Evolutionary conservation across 2,113 vertebrate species (phyloP).

Genomic region (human (Homo sapiens)): DNA sequence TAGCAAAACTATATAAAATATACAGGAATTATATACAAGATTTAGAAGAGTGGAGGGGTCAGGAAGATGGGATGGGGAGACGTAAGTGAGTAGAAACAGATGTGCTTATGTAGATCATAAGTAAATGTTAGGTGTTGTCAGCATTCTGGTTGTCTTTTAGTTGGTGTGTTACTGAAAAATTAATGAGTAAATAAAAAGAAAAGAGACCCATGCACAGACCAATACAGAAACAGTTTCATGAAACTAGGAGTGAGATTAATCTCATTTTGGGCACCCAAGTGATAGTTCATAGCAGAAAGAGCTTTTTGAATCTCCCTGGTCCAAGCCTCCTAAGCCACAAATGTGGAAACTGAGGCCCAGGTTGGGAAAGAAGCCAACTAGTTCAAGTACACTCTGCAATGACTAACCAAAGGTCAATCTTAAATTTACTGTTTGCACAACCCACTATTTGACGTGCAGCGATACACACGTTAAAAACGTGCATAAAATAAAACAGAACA

Average conservation of each 20-base stretch:
- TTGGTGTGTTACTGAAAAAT: not conserved
- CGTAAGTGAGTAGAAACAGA: not conserved
- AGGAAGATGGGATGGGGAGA: not conserved
- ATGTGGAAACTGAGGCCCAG: not conserved
- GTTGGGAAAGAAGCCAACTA: not conserved
- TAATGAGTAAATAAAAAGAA: not conserved
- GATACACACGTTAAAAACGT: not conserved
- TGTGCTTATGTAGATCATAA: not conserved
- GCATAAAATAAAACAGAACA: not conserved
- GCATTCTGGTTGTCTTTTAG: not conserved
- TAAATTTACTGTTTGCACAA: not conserved
- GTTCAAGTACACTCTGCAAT: not conserved
- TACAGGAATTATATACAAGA: not conserved
- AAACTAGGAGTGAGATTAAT: not conserved
- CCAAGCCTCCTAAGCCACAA: not conserved
- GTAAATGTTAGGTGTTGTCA: not conserved
- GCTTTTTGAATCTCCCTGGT: not conserved
- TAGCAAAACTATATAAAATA: not conserved
- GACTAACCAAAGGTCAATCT: not conserved
- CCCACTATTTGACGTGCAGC: not conserved
- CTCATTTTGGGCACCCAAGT: not conserved
- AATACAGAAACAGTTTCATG: not conserved
- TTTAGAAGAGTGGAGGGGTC: not conserved
- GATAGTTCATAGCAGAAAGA: not conserved
- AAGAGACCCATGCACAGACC: not conserved